Base-by-base conservation (phyloP, 2,113 vertebrate genomes). In the Solea senegalensis region DNA sequence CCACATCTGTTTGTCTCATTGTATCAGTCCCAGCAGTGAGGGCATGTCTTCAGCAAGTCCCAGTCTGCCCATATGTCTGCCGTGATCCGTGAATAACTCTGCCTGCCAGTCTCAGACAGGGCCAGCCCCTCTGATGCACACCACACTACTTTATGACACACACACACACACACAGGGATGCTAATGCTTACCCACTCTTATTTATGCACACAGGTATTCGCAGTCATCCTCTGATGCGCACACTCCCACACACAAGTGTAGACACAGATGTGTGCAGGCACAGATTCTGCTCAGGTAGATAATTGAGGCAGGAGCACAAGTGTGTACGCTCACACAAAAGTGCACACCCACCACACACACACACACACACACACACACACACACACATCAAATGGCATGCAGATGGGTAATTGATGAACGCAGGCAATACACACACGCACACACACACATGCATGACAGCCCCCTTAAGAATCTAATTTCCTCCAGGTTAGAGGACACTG, bases 71-170 rank as follows among this genome's bases (percentile, higher is more conserved):
- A 83, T 91, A 86, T 91, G 90, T 91, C 90, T 87, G 86, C 90
- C 39, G 85, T 90, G 89, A 90, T 91, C 87, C 90, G 89, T 91
- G 90, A 90, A 89, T 89, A 89, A 90, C 90, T 81, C 78, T 85
- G 73, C 83, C 83, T 85, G 84, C 84, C 83, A 88, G 81, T 82
- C 85, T 86, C 76, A 83, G 85, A 85, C 81, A 74, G 80, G 75
- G 72, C 83, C 34, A 76, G 75, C 73, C 80, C 21, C 85, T 63
- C 69, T 71, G 79, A 79, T 84, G 53, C 75, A 74, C 79, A 72
- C 84, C 39, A 13, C 69, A 0, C 56, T 41, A 58, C 84, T 76
- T 74, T 28, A 71, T 66, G 53, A 55, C 53, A 51, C 40, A 56
- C 63, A 52, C 69, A 60, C 49, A 27, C 72, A 51, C 63, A 45